These are phyloP conservation scores for Nerophis lumbriciformis DNA, from an alignment of 2,113 vertebrate genomes.

Conservation along the genomic window DNA sequence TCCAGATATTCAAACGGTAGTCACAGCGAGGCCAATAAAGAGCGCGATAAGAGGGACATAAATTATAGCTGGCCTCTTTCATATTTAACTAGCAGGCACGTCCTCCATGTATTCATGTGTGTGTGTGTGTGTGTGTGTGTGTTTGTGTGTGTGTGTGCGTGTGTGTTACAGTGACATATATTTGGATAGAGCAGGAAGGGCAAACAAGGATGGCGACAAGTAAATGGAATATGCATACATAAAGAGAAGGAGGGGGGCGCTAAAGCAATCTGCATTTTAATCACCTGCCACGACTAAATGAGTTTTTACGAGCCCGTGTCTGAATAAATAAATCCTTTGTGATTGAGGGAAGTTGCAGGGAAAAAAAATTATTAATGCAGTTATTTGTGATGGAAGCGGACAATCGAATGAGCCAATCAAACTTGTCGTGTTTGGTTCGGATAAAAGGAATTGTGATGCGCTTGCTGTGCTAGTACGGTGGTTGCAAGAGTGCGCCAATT, in stretches of 20 bases:
- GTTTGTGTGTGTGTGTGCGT: too few relatives aligned
- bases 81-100: slow-evolving; percentile 31
- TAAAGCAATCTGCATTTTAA: slow-evolving; percentile 41
- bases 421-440: too few relatives aligned
- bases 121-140: neutral
- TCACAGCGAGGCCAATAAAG: slow-evolving; percentile 61
- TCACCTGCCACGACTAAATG: slow-evolving; percentile 7
- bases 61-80: slow-evolving; percentile 49
- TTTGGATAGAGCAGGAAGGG: slow-evolving; percentile 33
- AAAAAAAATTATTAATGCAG: neutral
- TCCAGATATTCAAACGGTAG: slow-evolving; percentile 66
- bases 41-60: slow-evolving; percentile 50
- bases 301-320: neutral
- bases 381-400: neutral
- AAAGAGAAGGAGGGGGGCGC: slow-evolving; percentile 1
- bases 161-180: slow-evolving; percentile 23
- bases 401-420: neutral
- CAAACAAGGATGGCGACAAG: slow-evolving; percentile 9
- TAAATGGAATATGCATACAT: slow-evolving; percentile 10
- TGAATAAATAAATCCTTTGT: slow-evolving; percentile 17
- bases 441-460: too few relatives aligned
- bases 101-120: slow-evolving; percentile 1
- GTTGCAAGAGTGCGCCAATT: too few relatives aligned
- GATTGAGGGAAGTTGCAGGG: neutral
- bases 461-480: too few relatives aligned